These are phyloP conservation scores for Cotesia typhae DNA, from an alignment of 1,140 invertebrate genomes.

Conservation along the genomic window DNA sequence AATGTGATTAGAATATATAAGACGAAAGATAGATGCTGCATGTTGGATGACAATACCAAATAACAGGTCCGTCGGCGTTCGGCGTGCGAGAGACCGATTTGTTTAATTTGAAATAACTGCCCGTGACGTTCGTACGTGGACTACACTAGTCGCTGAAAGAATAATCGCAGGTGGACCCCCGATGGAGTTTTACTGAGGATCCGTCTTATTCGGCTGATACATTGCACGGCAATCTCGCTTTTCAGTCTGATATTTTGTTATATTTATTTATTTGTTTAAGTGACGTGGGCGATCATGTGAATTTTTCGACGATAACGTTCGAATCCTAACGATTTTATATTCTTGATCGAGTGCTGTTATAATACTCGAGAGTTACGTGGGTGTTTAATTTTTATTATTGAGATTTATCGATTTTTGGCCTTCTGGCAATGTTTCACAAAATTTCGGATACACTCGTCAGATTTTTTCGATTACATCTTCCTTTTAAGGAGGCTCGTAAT, in stretches of 20 bases:
- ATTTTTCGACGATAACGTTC: conserved; percentile 26
- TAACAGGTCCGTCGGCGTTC: background rate
- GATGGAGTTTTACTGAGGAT: conserved; percentile 14
- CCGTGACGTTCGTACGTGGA: conserved; percentile 21
- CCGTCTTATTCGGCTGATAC: background rate
- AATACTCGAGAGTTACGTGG: conserved; percentile 6
- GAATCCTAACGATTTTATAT: background rate
- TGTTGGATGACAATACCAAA: too few relatives aligned
- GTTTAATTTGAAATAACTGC: conserved; percentile 27
- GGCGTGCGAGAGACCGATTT: conserved; percentile 17
- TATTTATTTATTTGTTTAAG: conserved; percentile 31
- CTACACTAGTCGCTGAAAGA: conserved; percentile 34
- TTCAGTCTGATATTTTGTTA: background rate
- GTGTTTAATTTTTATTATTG: conserved; percentile 9
- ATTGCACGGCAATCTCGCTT: too few relatives aligned
- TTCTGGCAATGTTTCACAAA: too few relatives aligned
- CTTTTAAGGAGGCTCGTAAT: too few relatives aligned
- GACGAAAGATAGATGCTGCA: too few relatives aligned
- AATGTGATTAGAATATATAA: too few relatives aligned
- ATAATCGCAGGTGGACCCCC: conserved; percentile 48
- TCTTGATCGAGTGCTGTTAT: background rate
- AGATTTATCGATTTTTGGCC: too few relatives aligned
- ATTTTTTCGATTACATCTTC: too few relatives aligned
- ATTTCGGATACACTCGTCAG: too few relatives aligned
- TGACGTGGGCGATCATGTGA: conserved; percentile 32